phyloP scores from a whole-genome alignment of 2,888 invertebrate species.

The Scotopteryx bipunctaria region DNA sequence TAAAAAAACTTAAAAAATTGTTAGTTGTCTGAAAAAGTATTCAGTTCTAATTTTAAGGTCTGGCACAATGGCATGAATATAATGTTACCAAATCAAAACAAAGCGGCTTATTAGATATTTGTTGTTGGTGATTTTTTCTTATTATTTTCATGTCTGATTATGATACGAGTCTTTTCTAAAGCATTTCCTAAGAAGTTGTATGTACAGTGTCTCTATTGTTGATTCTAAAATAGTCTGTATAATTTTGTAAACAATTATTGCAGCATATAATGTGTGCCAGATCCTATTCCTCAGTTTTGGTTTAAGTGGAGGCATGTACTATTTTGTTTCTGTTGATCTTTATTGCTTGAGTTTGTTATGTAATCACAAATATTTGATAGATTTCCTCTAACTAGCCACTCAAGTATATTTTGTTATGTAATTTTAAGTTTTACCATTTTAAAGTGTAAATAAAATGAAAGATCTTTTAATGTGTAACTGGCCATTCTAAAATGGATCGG shows the following conservation, averaged over 20 bases:
- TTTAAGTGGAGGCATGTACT: conserved; percentile 55
- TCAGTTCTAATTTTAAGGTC: conserved; percentile 42
- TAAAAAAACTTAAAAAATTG: conserved; percentile 47
- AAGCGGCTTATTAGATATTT: neutral
- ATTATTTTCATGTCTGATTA: neutral
- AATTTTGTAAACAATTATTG: neutral
- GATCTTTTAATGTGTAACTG: conserved; percentile 67
- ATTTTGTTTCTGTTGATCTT: conserved; percentile 76
- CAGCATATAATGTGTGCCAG: conserved; percentile 40
- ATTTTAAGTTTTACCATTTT: conserved; percentile 79
- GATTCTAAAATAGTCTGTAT: neutral
- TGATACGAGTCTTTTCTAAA: neutral
- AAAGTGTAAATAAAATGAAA: conserved; percentile 71
- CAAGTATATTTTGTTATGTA: conserved; percentile 80
- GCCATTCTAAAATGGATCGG: conserved; percentile 53
- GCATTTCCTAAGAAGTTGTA: neutral
- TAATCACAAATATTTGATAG: conserved; percentile 73
- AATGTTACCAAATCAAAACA: conserved; percentile 7
- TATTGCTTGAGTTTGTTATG: conserved; percentile 75
- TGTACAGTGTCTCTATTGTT: conserved; percentile 8
- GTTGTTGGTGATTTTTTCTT: neutral
- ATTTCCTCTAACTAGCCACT: conserved; percentile 72
- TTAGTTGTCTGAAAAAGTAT: conserved; percentile 39
- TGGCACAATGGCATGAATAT: conserved; percentile 39
- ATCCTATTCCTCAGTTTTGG: conserved; percentile 33